These are phyloP conservation scores for Macquaria australasica DNA, from an alignment of 2,113 vertebrate genomes.

Conservation along the genomic window DNA sequence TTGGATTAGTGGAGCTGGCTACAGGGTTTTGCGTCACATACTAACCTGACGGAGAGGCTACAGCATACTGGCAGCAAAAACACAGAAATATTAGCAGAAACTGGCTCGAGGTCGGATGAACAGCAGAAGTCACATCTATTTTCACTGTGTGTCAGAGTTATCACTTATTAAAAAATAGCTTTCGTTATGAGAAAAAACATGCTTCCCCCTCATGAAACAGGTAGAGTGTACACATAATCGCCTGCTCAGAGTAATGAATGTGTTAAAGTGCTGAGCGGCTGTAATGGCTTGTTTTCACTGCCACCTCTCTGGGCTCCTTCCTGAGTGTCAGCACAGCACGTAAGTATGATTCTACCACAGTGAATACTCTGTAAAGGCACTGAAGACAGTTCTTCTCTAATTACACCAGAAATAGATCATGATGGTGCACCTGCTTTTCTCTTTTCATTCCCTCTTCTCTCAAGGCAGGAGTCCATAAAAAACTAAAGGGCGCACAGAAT, in stretches of 20 bases:
- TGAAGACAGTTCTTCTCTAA: constrained; percentile 55
- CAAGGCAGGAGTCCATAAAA: constrained; percentile 27
- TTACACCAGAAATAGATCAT: constrained; percentile 62
- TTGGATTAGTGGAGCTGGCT: constrained; percentile 26
- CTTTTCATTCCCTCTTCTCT: neutral
- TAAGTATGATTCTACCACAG: constrained; percentile 44
- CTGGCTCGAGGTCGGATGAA: constrained; percentile 1
- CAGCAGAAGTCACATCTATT: constrained; percentile 22
- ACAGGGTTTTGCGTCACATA: constrained; percentile 37
- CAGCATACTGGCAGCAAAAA: neutral
- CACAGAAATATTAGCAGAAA: constrained; percentile 31
- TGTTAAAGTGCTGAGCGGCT: constrained; percentile 36
- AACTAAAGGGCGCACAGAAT: constrained; percentile 1
- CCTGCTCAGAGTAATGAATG: constrained; percentile 11
- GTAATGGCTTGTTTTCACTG: constrained; percentile 25
- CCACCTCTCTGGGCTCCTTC: constrained; percentile 43
- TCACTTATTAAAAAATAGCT: constrained; percentile 30
- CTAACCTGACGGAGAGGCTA: constrained; percentile 27
- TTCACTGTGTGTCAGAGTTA: constrained; percentile 15
- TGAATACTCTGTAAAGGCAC: constrained; percentile 40
- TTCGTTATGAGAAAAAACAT: constrained; percentile 6
- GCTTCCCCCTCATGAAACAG: constrained; percentile 5
- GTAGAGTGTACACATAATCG: neutral
- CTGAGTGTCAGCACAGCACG: constrained; percentile 42
- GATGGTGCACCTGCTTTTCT: constrained; percentile 45